Evolutionary conservation across 2,888 invertebrate genomes (phyloP), one percentile per base, ranked within the genome.

Genomic region (Monochamus alternatus): DNA sequence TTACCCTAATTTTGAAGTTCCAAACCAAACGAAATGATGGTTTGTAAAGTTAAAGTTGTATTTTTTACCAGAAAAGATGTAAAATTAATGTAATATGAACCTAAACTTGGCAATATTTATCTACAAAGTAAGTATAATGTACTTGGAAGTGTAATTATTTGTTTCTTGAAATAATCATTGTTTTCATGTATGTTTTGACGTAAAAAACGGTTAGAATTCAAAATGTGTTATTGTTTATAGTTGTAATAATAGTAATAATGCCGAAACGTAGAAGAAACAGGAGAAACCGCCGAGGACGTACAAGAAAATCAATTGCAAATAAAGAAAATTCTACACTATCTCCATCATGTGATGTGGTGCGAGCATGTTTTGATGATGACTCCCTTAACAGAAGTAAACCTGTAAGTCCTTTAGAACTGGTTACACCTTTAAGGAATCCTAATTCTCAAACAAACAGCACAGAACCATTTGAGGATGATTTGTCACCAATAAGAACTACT

Each of bases 401-500:
- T 12, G 52, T 63, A 10, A 63, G 10, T 22, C 32, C 51, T 10
- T 63, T 52, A 62, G 71, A 62, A 14, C 9, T 62, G 14, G 44
- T 51, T 10, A 51, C 71, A 2, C 63, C 71, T 38, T 52, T 52
- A 31, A 63, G 32, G 8, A 63, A 51, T 14, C 63, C 63, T 10
- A 71, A 32, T 38, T 62, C 70, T 10, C n/a, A 32, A 14, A 9
- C 52, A 51, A 51, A 70, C 14, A 31, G 1, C 7, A 32, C 32
- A 12, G 10, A 63, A 47, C 51, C 38, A 52, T 52, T 71, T 52
- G 52, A 52, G 31, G 59, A 58, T 68, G 71, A 63, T n/a, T 32
- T 52, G 5, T 63, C 71, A 8, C 14, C 22, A 30, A 63, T 71
- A 63, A 52, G 38, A 71, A 64, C 65, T 58, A 81, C 82, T 4